Evolutionary conservation across 1,140 invertebrate genomes (phyloP).

Genomic region (Colletes gigas): DNA sequence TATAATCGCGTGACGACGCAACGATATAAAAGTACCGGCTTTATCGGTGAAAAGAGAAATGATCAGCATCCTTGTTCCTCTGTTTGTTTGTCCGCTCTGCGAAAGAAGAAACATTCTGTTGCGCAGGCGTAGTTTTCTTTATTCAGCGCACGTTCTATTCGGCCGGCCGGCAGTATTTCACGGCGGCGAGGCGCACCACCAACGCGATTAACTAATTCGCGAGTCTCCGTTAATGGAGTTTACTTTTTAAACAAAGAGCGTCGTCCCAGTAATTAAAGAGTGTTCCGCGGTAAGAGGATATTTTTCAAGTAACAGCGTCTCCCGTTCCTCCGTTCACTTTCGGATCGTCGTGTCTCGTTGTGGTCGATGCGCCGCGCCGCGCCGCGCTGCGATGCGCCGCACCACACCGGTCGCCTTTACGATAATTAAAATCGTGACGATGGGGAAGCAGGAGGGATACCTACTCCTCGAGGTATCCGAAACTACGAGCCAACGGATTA

Average conservation of each 20-base stretch:
- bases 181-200: neutral
- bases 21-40: too few species aligned
- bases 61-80: too few species aligned
- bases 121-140: neutral
- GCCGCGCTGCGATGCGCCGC: too few species aligned
- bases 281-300: slow-evolving; percentile 16
- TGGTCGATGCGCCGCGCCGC: too few species aligned
- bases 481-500: too few species aligned
- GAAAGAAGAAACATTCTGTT: slow-evolving; percentile 8
- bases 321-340: neutral
- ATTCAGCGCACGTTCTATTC: neutral
- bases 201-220: slow-evolving; percentile 25
- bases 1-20: too few species aligned
- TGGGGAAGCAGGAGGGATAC: neutral
- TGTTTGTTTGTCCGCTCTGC: neutral
- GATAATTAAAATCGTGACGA: neutral
- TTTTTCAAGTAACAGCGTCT: neutral
- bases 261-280: slow-evolving; percentile 12
- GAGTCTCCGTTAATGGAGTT: neutral
- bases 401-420: neutral
- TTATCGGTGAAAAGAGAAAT: too few species aligned
- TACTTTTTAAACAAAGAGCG: neutral
- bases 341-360: neutral
- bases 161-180: neutral
- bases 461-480: too few species aligned